phyloP scores from a whole-genome alignment of 1,140 invertebrate species.

The Megalonaias nervosa region DNA sequence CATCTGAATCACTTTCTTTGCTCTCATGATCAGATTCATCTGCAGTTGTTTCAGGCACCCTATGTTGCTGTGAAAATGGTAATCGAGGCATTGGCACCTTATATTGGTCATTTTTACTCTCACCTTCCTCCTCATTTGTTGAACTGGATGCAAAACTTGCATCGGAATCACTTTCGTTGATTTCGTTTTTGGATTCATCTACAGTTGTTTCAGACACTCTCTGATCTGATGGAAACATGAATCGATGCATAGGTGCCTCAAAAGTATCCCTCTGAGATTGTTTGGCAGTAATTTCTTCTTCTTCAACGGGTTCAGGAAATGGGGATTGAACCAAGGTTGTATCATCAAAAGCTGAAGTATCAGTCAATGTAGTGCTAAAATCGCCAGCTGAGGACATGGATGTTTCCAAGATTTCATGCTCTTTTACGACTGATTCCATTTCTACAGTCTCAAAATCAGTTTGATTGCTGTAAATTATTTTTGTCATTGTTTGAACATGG shows the following conservation, averaged over 20 bases:
- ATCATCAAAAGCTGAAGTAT: not conserved
- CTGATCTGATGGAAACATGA: too few species aligned
- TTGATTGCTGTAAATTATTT: constrained; percentile 10
- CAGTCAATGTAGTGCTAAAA: not conserved
- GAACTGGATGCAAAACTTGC: not conserved
- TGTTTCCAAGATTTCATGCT: not conserved
- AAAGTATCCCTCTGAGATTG: constrained; percentile 20
- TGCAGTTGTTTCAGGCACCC: not conserved
- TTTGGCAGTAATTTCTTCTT: constrained; percentile 39
- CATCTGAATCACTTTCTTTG: not conserved
- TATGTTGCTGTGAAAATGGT: not conserved
- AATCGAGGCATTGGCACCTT: too few species aligned
- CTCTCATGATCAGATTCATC: not conserved
- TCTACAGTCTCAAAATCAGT: constrained; percentile 11
- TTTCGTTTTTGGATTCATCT: not conserved
- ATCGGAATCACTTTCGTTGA: not conserved
- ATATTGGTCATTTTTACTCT: not conserved
- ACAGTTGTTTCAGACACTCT: too few species aligned
- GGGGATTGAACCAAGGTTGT: not conserved
- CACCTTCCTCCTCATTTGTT: not conserved
- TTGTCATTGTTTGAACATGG: not conserved
- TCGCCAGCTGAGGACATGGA: not conserved
- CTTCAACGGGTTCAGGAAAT: constrained; percentile 27
- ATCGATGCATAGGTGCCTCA: not conserved
- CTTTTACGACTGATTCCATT: not conserved